These are phyloP conservation scores for Homalodisca vitripennis DNA, from an alignment of 1,140 invertebrate genomes.

Conservation along the genomic window DNA sequence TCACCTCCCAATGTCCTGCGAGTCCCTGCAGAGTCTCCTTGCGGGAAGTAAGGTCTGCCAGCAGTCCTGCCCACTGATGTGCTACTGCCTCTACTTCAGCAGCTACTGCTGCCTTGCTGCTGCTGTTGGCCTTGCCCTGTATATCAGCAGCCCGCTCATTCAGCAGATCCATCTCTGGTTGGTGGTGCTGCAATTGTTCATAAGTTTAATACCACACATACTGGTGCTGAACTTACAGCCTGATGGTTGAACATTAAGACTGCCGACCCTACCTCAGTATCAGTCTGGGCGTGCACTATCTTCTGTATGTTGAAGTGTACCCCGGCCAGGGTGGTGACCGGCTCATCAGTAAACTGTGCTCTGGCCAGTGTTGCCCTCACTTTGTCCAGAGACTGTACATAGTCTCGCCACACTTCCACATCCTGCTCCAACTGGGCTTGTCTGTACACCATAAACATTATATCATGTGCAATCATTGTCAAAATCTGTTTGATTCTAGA, in stretches of 20 bases:
- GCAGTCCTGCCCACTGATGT: slow-evolving; percentile 71
- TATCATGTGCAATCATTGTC: not conserved
- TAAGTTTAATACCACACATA: not conserved
- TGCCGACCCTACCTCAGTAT: slow-evolving; percentile 65
- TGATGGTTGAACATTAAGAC: not conserved
- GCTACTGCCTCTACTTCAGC: slow-evolving; percentile 61
- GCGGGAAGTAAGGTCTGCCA: slow-evolving; percentile 65
- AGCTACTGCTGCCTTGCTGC: slow-evolving; percentile 61
- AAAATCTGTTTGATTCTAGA: not conserved
- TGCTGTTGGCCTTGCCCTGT: slow-evolving; percentile 59
- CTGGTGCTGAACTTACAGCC: not conserved
- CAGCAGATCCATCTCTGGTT: slow-evolving; percentile 60
- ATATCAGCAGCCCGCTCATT: slow-evolving; percentile 66
- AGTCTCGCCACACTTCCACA: slow-evolving; percentile 65
- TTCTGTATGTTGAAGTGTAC: slow-evolving; percentile 79
- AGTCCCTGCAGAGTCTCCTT: slow-evolving; percentile 61
- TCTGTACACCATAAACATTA: not conserved
- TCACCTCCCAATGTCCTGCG: slow-evolving; percentile 70
- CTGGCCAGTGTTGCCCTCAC: slow-evolving; percentile 70
- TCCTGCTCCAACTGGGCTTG: slow-evolving; percentile 37
- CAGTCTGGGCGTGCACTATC: slow-evolving; percentile 70
- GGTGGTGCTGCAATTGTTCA: slow-evolving; percentile 55
- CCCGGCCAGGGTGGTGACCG: slow-evolving; percentile 70
- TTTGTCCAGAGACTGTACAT: slow-evolving; percentile 70
- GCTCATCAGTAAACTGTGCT: slow-evolving; percentile 70